Percentiles rank a stretch among this genome's conserved stretches.
Evolutionary conservation across 2,113 vertebrate genomes (phyloP).

Genomic region (Scomber colias): DNA sequence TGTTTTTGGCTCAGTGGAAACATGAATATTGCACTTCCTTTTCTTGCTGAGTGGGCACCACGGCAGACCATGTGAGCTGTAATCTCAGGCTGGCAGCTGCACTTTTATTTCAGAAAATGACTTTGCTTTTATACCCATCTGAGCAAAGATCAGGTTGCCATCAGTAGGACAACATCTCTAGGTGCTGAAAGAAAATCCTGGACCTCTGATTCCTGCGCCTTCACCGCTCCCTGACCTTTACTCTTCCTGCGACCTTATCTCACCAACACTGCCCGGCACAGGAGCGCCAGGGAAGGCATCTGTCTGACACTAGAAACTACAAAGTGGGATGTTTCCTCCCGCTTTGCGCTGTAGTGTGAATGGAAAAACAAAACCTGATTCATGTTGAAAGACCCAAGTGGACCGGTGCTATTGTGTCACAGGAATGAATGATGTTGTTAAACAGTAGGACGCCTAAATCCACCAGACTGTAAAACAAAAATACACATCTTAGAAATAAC

Average conservation of each 20-base stretch:
- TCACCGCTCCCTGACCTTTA: slow-evolving; percentile 62
- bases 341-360: slow-evolving; percentile 45
- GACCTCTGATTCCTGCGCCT: slow-evolving; percentile 40
- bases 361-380: slow-evolving; percentile 49
- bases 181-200: slow-evolving; percentile 5
- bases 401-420: slow-evolving; percentile 17
- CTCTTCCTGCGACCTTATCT: slow-evolving; percentile 56
- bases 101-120: slow-evolving; percentile 35
- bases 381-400: slow-evolving; percentile 20
- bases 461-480: neutral
- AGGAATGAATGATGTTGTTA: slow-evolving; percentile 19
- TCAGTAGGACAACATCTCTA: slow-evolving; percentile 32
- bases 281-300: slow-evolving; percentile 38
- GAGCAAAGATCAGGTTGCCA: slow-evolving; percentile 25
- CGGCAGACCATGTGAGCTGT: slow-evolving; percentile 12
- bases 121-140: slow-evolving; percentile 9
- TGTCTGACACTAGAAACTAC: slow-evolving; percentile 46
- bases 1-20: slow-evolving; percentile 61
- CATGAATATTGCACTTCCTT: slow-evolving; percentile 59
- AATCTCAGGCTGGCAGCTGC: slow-evolving; percentile 60
- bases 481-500: neutral
- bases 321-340: slow-evolving; percentile 48
- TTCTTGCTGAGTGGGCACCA: slow-evolving; percentile 27
- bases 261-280: slow-evolving; percentile 15
- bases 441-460: slow-evolving; percentile 20